Evolutionary conservation across 2,113 vertebrate genomes (phyloP), one percentile per base, ranked within the genome.

Genomic region (Thalassoma bifasciatum): DNA sequence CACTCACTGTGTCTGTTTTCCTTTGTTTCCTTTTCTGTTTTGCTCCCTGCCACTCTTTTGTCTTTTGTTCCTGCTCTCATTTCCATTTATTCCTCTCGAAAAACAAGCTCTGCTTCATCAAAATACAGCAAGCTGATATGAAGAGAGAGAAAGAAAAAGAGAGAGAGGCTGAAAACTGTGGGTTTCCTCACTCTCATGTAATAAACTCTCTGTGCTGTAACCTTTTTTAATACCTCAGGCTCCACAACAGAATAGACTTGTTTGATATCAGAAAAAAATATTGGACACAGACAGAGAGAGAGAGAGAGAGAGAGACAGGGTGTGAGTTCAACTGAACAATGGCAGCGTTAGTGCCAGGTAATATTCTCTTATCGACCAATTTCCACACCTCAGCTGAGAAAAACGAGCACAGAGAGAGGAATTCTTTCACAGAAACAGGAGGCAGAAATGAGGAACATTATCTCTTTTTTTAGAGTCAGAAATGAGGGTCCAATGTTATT

Each of bases 311-410:
- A 73, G 68, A 40, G 82, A 79, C 81, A 84, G 70, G 75, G 67
- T 65, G 69, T 64, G 34, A 24, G 83, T 72, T 72, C 71, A 40
- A 37, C 61, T 58, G 72, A 91, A 92, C 82, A 89, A 86, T 81
- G 72, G 82, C 58, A 30, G 69, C 22, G 72, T 77, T 70, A 58
- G 77, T 56, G 67, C 82, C 66, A 79, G 78, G 83, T 87, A 86
- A 85, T 87, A 86, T 77, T 82, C 59, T 77, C 75, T 87, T 87
- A 87, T 89, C 86, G 72, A 8, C 0, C 1, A 4, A 23, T 73
- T 71, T 59, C 70, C 83, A 77, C 64, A 73, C 75, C 42, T 44
- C 42, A 44, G 1, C 42, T 16, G 42, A 16, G 42, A 44, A 44
- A 44, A 16, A 44, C 12, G 42, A 44, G 42, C 12, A 13, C 8